These are phyloP conservation scores for Blastobasis lacticolella DNA, from an alignment of 2,888 invertebrate species.

Conservation along the genomic window DNA sequence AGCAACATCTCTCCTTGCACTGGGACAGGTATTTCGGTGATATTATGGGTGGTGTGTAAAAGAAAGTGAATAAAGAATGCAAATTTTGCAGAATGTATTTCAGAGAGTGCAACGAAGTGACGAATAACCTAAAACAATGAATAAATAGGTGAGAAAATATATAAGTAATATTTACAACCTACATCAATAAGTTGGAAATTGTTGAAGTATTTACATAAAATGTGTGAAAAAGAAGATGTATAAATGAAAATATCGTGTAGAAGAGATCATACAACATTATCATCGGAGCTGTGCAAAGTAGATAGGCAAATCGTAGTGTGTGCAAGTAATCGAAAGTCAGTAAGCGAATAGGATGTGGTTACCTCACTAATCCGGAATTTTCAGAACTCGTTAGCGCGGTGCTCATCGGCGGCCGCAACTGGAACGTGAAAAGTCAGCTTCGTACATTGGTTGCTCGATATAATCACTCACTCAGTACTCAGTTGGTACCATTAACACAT, in stretches of 20 bases:
- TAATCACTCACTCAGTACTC: background rate
- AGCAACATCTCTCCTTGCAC: slow-evolving; percentile 37
- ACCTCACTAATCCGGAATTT: slow-evolving; percentile 74
- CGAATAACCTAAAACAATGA: slow-evolving; percentile 71
- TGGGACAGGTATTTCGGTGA: slow-evolving; percentile 37
- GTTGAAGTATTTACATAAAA: slow-evolving; percentile 2
- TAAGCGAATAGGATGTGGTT: slow-evolving; percentile 24
- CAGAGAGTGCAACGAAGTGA: slow-evolving; percentile 49
- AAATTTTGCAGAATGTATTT: slow-evolving; percentile 43
- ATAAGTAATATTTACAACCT: slow-evolving; percentile 1
- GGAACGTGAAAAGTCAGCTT: slow-evolving; percentile 28
- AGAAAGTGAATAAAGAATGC: slow-evolving; percentile 42
- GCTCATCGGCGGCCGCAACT: slow-evolving; percentile 68
- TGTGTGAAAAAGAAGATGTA: background rate
- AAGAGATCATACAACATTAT: background rate
- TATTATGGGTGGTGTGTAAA: slow-evolving; percentile 40
- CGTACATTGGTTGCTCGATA: background rate
- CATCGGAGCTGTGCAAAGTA: too few species aligned
- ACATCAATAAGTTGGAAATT: background rate
- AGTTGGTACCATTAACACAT: too few species aligned
- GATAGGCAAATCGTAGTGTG: background rate
- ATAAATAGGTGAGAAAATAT: slow-evolving; percentile 22
- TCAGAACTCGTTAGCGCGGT: slow-evolving; percentile 68
- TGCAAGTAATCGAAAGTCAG: slow-evolving; percentile 5
- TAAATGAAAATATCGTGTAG: background rate